Evolutionary conservation across 2,797 vertebrate genomes (phyloP), one percentile per base, ranked within the genome.

Genomic region (Sternarchorhynchus goeldii): DNA sequence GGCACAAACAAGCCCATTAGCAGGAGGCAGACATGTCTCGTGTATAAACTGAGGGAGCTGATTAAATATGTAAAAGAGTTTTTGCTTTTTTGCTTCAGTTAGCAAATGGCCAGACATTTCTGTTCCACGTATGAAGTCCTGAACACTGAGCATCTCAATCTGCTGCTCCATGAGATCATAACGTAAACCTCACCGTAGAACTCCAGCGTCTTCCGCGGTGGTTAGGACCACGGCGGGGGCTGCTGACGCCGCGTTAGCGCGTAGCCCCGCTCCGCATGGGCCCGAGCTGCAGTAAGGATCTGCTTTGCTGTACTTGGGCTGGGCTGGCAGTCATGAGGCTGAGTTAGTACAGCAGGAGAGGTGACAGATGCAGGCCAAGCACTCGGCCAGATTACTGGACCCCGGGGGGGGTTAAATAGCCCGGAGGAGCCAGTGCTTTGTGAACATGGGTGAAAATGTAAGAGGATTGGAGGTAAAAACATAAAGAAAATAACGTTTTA

Each of bases 1-100:
- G 80, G 81, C 83, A 85, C 79, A 85, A 85, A 86, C 85, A 85
- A 83, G 78, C 79, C 79, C 81, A 86, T 85, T 83, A 85, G 75
- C 73, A 71, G 73, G 41, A 69, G 64, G 78, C 70, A 73, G 77
- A 58, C 36, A 72, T 69, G 70, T 53, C 45, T 58, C 69, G 75
- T 57, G 53, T 74, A 79, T 65, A 81, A 81, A 60, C 53, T 31
- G 32, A 68, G 65, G 77, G 62, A 69, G 77, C 82, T 81, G 59
- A 81, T 85, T 81, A 81, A 85, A 83, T 70, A 75, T 82, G 74
- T 66, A 68, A 64, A 50, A 31, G 41, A 68, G 59, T 45, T 76
- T 31, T 56, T 20, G 39, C 53, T 36, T 21, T 29, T 70, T 64
- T 36, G 16, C 64, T 65, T 63, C 58, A 45, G 57, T 18, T 59